Percentiles rank a stretch among this genome's conserved stretches.
These are phyloP conservation scores for Antidorcas marsupialis DNA, from an alignment of 2,113 vertebrate species.

Conservation along the genomic window DNA sequence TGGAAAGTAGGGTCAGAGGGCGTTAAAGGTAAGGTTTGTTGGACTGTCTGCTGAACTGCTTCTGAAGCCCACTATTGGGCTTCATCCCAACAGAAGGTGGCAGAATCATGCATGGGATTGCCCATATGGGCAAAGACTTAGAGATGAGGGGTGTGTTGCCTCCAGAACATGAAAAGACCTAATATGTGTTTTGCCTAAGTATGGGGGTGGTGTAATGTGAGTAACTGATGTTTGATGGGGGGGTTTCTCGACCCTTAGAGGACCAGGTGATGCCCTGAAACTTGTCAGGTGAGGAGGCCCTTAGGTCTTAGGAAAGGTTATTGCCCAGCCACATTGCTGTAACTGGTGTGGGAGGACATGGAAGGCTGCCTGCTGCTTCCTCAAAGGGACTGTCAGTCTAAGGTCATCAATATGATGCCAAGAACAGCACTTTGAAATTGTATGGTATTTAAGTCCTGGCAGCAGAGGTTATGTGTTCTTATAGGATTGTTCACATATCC, in stretches of 20 bases:
- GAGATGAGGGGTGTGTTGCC: neutral
- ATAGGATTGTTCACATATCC: too few relatives aligned
- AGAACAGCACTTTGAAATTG: neutral
- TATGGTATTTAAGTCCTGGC: neutral
- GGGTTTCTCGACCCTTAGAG: neutral
- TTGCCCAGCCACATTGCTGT: neutral
- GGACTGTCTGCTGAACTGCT: neutral
- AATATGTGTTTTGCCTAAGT: neutral
- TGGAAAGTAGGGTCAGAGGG: neutral
- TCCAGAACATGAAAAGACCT: neutral
- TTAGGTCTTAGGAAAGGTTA: neutral
- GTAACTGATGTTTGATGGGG: neutral
- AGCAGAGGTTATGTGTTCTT: neutral
- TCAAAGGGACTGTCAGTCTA: too few relatives aligned
- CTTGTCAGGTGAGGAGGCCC: neutral
- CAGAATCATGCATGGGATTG: neutral
- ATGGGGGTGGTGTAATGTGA: neutral
- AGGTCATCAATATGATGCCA: neutral
- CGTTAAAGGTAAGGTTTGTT: neutral
- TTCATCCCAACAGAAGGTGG: neutral
- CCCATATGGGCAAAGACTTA: neutral
- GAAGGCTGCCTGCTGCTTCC: neutral
- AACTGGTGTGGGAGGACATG: neutral
- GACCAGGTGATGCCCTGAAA: neutral
- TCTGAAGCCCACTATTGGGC: neutral